phyloP scores from a whole-genome alignment of 2,113 vertebrate genomes.

The Clarias macrocephalus region DNA sequence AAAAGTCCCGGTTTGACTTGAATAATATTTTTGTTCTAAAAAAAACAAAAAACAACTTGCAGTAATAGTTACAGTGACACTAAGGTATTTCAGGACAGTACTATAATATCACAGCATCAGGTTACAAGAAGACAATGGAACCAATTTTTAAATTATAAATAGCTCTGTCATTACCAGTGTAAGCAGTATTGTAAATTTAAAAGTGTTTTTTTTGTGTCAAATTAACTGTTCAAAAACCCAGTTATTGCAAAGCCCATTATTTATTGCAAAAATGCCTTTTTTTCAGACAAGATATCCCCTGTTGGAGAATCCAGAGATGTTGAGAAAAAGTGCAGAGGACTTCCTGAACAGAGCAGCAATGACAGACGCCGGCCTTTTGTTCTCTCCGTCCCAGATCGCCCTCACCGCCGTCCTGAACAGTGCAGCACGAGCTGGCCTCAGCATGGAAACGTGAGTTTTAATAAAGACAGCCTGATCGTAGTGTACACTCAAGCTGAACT shows the following conservation, averaged over 20 bases:
- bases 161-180: neutral
- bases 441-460: slow-evolving; percentile 83
- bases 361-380: slow-evolving; percentile 88
- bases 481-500: neutral
- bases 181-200: neutral
- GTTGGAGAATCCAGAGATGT: slow-evolving; percentile 88
- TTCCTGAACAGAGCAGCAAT: slow-evolving; percentile 85
- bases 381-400: slow-evolving; percentile 88
- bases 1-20: too few species aligned
- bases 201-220: neutral
- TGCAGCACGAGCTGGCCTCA: slow-evolving; percentile 85
- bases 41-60: neutral
- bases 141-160: neutral
- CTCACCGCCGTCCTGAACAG: slow-evolving; percentile 87
- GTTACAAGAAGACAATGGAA: neutral
- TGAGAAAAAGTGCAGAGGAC: slow-evolving; percentile 91
- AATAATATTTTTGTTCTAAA: neutral
- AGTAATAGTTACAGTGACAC: neutral
- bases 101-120: neutral
- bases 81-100: neutral
- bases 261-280: neutral
- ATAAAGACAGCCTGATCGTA: neutral
- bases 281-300: slow-evolving; percentile 83
- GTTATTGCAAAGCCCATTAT: neutral
- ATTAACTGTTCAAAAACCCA: neutral